These are phyloP conservation scores for Lithophane ornitopus DNA, from an alignment of 2,888 invertebrate genomes.

Conservation along the genomic window DNA sequence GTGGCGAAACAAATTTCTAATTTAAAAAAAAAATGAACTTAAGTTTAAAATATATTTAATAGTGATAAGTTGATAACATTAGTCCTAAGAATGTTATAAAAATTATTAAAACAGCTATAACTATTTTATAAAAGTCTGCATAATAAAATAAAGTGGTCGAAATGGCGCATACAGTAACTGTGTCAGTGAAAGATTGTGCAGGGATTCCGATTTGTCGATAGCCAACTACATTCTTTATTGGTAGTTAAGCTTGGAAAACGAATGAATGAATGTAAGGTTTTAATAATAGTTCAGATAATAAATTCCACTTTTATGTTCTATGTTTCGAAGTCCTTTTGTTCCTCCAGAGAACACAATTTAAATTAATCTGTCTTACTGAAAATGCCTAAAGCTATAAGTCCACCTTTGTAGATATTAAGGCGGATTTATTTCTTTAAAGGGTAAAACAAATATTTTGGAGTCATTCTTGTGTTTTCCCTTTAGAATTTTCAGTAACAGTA, in stretches of 20 bases:
- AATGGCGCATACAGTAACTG: slow-evolving; percentile 23
- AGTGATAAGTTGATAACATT: background rate
- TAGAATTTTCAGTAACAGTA: background rate
- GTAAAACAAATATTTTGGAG: background rate
- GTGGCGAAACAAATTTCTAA: background rate
- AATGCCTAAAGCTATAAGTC: slow-evolving; percentile 4
- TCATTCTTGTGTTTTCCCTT: background rate
- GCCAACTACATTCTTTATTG: slow-evolving; percentile 6
- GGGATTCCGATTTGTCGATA: slow-evolving; percentile 7
- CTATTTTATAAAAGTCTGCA: background rate
- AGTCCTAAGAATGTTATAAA: background rate
- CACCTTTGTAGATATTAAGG: background rate
- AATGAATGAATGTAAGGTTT: slow-evolving; percentile 6
- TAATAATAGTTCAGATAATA: background rate
- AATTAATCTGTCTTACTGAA: slow-evolving; percentile 3
- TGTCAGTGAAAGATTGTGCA: slow-evolving; percentile 33
- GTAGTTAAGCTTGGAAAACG: slow-evolving; percentile 18
- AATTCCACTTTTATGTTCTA: background rate
- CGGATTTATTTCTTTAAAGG: background rate
- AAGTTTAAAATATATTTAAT: background rate
- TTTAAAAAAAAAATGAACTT: background rate
- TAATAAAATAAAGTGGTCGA: background rate
- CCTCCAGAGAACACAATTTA: background rate
- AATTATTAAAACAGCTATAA: background rate
- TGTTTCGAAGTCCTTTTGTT: background rate